Conservation (phyloP, 2,797 vertebrate species). For the Microctenopoma stevenorrisi region DNA sequence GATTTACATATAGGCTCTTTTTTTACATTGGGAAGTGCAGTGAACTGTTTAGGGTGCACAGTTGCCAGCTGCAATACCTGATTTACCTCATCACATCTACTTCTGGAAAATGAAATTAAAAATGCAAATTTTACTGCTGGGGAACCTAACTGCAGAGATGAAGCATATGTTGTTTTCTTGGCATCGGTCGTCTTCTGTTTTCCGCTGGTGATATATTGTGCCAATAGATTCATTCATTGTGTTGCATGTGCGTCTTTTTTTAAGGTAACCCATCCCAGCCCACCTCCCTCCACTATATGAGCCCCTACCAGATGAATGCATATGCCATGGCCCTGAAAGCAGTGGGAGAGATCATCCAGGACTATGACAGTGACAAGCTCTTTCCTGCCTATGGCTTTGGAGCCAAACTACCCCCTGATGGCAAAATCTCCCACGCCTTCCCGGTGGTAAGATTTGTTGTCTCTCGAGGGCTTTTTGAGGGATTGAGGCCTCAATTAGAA, state of each 20-base stretch:
- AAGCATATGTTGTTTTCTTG: too few species aligned
- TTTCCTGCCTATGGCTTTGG: slow-evolving; percentile 94
- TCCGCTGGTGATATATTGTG: too few species aligned
- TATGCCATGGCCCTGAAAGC: slow-evolving; percentile 94
- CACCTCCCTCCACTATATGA: slow-evolving; percentile 92
- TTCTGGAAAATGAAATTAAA: too few species aligned
- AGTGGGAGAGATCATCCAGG: slow-evolving; percentile 94
- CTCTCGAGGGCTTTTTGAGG: slow-evolving; percentile 38
- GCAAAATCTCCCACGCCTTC: slow-evolving; percentile 93
- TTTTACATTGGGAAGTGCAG: slow-evolving; percentile 28
- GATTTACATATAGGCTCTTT: slow-evolving; percentile 24
- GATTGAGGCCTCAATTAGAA: neutral
- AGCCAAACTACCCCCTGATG: slow-evolving; percentile 92
- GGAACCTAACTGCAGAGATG: too few species aligned
- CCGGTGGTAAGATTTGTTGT: slow-evolving; percentile 84
- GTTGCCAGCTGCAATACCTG: too few species aligned
- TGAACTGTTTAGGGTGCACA: slow-evolving; percentile 13
- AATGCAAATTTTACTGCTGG: too few species aligned
- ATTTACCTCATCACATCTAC: too few species aligned
- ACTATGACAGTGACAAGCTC: slow-evolving; percentile 95
- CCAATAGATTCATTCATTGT: too few species aligned
- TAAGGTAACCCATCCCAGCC: slow-evolving; percentile 91
- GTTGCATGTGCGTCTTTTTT: too few species aligned
- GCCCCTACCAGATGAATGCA: slow-evolving; percentile 92
- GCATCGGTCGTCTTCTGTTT: too few species aligned